These are phyloP conservation scores for Nothocercus julius DNA, from an alignment of 2,113 vertebrate species.

Conservation along the genomic window DNA sequence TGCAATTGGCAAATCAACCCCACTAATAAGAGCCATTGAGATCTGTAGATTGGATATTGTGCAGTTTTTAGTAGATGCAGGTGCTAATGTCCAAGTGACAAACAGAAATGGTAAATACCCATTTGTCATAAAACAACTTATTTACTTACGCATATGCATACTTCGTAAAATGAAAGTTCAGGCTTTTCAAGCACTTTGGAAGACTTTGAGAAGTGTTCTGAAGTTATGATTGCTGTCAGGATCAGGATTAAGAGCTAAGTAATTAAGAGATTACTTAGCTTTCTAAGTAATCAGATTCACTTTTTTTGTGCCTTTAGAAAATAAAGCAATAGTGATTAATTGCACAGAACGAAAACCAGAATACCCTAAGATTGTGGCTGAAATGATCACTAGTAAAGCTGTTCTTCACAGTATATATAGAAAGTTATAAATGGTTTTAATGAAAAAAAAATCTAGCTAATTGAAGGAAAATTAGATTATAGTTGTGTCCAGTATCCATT, in stretches of 20 bases:
- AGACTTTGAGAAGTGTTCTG: neutral
- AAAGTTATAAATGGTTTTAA: neutral
- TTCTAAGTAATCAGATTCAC: neutral
- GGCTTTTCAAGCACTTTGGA: neutral
- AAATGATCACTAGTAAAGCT: neutral
- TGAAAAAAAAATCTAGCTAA: neutral
- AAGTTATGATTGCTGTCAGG: neutral
- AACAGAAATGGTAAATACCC: constrained; percentile 85
- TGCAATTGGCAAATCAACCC: constrained; percentile 84
- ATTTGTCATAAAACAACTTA: neutral
- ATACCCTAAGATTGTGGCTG: neutral
- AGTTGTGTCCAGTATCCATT: neutral
- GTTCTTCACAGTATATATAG: neutral
- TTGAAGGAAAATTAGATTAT: neutral
- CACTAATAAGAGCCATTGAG: constrained; percentile 91
- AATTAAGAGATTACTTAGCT: neutral
- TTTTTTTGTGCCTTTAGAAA: neutral
- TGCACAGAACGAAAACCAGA: neutral
- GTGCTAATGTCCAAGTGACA: constrained; percentile 80
- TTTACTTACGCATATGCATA: neutral
- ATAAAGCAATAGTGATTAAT: neutral
- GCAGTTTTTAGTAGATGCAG: constrained; percentile 84
- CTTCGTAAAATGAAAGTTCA: neutral
- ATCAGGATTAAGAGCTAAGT: neutral
- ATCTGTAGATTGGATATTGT: constrained; percentile 84